Evolutionary conservation across 2,888 invertebrate species (phyloP).

Genomic region (Oscheius sp.): DNA sequence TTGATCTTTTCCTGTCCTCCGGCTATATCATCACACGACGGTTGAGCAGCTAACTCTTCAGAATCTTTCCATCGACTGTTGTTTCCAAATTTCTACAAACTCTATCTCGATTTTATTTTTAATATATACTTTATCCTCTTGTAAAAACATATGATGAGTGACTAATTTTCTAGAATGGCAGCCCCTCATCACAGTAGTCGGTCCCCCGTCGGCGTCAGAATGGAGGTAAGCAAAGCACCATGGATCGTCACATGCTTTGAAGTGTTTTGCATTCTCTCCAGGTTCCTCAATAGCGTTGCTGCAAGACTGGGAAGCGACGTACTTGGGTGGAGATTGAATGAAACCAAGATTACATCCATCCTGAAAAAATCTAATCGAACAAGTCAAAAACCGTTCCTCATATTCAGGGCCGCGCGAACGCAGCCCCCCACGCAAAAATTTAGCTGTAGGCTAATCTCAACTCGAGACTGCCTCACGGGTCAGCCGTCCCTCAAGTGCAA

Average conservation of each 20-base stretch:
- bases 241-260: conserved; percentile 57
- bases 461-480: conserved; percentile 81
- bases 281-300: conserved; percentile 46
- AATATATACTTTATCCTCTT: conserved; percentile 37
- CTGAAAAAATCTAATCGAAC: conserved; percentile 1
- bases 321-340: conserved; percentile 38
- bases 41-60: conserved; percentile 43
- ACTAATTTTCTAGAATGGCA: conserved; percentile 56
- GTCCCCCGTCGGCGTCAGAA: conserved; percentile 49
- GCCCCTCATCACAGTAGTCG: conserved; percentile 47
- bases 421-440: conserved; percentile 69
- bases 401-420: conserved; percentile 70
- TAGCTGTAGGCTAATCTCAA: conserved; percentile 73
- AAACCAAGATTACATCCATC: conserved; percentile 56
- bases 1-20: conserved; percentile 36
- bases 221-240: conserved; percentile 56
- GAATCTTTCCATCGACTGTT: conserved; percentile 54
- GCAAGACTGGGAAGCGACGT: conserved; percentile 45
- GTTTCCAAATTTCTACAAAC: conserved; percentile 50
- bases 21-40: conserved; percentile 54
- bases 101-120: not conserved
- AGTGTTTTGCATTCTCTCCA: conserved; percentile 41
- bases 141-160: conserved; percentile 52
- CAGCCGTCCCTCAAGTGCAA: conserved; percentile 81
- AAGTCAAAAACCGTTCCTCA: too few species aligned